These are phyloP conservation scores for Aphrocallistes beatrix DNA, from an alignment of 37 sponge, comb jelly and placozoan genomes.

Conservation along the genomic window DNA sequence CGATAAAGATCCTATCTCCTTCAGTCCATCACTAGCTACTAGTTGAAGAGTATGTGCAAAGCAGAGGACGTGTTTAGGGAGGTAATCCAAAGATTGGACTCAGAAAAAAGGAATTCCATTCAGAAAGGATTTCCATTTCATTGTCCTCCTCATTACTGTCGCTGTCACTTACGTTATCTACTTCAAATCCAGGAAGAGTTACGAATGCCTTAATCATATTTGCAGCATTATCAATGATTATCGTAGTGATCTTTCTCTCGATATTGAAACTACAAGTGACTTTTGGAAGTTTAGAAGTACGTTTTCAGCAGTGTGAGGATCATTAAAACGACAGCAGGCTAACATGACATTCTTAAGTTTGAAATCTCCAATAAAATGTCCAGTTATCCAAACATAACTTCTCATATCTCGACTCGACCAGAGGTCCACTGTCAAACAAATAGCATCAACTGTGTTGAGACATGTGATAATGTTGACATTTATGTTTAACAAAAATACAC, in stretches of 20 bases:
- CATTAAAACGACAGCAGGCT: background rate
- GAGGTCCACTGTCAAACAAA: conserved; percentile 21
- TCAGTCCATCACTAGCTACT: background rate
- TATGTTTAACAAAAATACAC: too few relatives aligned
- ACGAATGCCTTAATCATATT: conserved; percentile 13
- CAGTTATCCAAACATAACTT: conserved; percentile 14
- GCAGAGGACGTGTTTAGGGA: conserved; percentile 17
- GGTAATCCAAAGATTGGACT: background rate
- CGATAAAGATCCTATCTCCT: background rate
- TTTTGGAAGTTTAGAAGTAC: conserved; percentile 3
- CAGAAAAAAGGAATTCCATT: too few relatives aligned
- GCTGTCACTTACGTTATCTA: conserved; percentile 4
- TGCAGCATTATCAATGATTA: conserved; percentile 17
- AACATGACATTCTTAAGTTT: conserved; percentile 16
- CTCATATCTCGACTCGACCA: conserved; percentile 26
- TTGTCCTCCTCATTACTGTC: background rate
- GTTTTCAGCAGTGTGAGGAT: conserved; percentile 23
- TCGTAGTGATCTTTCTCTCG: conserved; percentile 16
- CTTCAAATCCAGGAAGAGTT: conserved; percentile 17
- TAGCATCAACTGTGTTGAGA: background rate
- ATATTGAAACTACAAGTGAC: conserved; percentile 13
- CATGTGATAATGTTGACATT: conserved; percentile 6
- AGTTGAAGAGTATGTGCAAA: conserved; percentile 9
- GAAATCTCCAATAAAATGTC: conserved; percentile 11
- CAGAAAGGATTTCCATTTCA: background rate